Percentiles rank a stretch among this genome's conserved stretches.
Evolutionary conservation across 2,888 invertebrate genomes (phyloP).

Genomic region (Choreutis nemorana): DNA sequence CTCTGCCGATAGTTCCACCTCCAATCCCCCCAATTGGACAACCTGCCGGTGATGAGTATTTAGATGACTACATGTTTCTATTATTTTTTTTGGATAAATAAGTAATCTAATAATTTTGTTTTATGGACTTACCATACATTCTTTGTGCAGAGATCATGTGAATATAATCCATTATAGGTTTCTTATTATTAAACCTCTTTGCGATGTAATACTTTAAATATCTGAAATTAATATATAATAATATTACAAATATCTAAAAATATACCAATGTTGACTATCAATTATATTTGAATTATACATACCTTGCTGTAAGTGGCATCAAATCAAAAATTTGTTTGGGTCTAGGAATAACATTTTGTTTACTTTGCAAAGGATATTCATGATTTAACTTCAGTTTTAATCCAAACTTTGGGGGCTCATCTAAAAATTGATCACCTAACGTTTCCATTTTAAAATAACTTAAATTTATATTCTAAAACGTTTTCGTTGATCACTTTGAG

Average conservation of each 20-base stretch:
- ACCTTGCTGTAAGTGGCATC: constrained; percentile 78
- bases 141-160: constrained; percentile 75
- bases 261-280: neutral
- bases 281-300: constrained; percentile 1
- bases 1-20: constrained; percentile 82
- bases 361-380: constrained; percentile 76
- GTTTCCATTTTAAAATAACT: constrained; percentile 11
- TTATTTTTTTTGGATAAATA: too few relatives aligned
- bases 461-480: constrained; percentile 1
- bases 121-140: constrained; percentile 76
- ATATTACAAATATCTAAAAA: neutral
- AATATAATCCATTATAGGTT: constrained; percentile 83
- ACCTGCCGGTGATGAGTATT: constrained; percentile 58
- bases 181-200: constrained; percentile 68
- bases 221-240: constrained; percentile 62
- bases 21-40: constrained; percentile 63
- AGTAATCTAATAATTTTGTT: neutral
- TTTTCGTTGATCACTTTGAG: neutral
- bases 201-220: constrained; percentile 76
- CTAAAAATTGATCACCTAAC: constrained; percentile 18
- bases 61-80: neutral
- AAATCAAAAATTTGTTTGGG: constrained; percentile 74
- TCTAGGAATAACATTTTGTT: constrained; percentile 70
- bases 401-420: constrained; percentile 70
- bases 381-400: constrained; percentile 79